These are phyloP conservation scores for Cephalotes varians DNA, from an alignment of 2,888 invertebrate species.

Conservation along the genomic window DNA sequence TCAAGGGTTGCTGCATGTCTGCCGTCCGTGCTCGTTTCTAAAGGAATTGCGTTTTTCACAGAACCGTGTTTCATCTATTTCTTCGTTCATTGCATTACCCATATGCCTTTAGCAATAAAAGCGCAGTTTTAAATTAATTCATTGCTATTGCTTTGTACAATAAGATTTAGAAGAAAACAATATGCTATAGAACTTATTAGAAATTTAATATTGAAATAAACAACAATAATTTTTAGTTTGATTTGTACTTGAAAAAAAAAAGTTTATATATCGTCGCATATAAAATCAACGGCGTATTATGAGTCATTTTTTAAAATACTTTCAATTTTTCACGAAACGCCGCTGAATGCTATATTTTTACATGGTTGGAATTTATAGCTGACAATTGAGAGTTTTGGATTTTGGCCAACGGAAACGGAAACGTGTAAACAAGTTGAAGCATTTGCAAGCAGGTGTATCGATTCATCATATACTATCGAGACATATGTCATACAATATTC, in stretches of 20 bases:
- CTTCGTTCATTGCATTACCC: not conserved
- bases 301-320: slow-evolving; percentile 6
- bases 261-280: not conserved
- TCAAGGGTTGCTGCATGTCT: not conserved
- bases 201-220: slow-evolving; percentile 1
- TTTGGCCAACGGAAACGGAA: slow-evolving; percentile 52
- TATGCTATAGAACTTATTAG: too few relatives aligned
- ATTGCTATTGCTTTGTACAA: not conserved
- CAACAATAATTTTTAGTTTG: not conserved
- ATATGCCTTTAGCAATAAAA: not conserved
- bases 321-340: slow-evolving; percentile 17
- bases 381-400: slow-evolving; percentile 47
- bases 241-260: not conserved
- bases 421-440: slow-evolving; percentile 47
- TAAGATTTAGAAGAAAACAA: not conserved
- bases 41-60: slow-evolving; percentile 24
- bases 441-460: slow-evolving; percentile 50
- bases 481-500: slow-evolving; percentile 27
- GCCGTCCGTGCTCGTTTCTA: not conserved
- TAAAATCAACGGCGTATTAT: slow-evolving; percentile 12
- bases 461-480: slow-evolving; percentile 39
- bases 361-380: slow-evolving; percentile 28
- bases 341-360: slow-evolving; percentile 28
- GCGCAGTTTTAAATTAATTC: slow-evolving; percentile 7
- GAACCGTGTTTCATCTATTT: slow-evolving; percentile 15